Percentiles rank a stretch among this genome's conserved stretches.
These are phyloP conservation scores for Torymus auratus DNA, from an alignment of 2,888 invertebrate genomes.

Conservation along the genomic window DNA sequence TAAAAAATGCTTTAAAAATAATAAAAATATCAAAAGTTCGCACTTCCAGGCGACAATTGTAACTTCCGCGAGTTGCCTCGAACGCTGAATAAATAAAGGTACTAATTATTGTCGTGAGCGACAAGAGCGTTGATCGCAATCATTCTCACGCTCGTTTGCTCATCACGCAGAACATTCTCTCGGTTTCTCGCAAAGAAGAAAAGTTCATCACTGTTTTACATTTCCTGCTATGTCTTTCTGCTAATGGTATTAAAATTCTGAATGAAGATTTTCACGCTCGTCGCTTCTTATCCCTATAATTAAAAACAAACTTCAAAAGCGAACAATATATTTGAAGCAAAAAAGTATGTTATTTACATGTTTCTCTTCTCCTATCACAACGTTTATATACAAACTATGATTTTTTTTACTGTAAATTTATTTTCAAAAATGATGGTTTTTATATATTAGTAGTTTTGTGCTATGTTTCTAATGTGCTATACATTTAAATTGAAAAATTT, in stretches of 20 bases:
- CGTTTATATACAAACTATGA: slow-evolving; percentile 30
- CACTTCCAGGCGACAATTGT: too few species aligned
- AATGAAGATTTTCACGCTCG: slow-evolving; percentile 23
- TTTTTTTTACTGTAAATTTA: slow-evolving; percentile 20
- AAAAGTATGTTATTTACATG: slow-evolving; percentile 31
- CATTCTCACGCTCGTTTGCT: slow-evolving; percentile 35
- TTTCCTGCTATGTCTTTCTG: not conserved
- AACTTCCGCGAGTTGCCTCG: not conserved
- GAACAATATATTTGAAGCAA: not conserved
- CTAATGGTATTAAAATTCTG: slow-evolving; percentile 3
- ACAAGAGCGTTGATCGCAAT: slow-evolving; percentile 25
- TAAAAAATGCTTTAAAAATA: too few species aligned
- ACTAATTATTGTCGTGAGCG: slow-evolving; percentile 40
- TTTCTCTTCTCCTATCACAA: slow-evolving; percentile 13
- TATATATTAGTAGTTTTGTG: not conserved
- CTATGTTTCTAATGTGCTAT: slow-evolving; percentile 17
- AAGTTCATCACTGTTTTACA: slow-evolving; percentile 1
- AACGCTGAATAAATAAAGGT: slow-evolving; percentile 17
- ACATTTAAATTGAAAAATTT: slow-evolving; percentile 17
- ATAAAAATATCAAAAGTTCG: too few species aligned
- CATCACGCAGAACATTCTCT: slow-evolving; percentile 20
- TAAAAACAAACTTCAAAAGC: not conserved
- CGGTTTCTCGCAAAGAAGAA: slow-evolving; percentile 26
- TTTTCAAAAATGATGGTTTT: not conserved
- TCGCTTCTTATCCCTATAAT: too few species aligned